A percentile compares a stretch with the other conserved stretches of the same genome.
Evolutionary conservation across 2,113 vertebrate genomes (phyloP).

Genomic region (Otolemur garnettii): DNA sequence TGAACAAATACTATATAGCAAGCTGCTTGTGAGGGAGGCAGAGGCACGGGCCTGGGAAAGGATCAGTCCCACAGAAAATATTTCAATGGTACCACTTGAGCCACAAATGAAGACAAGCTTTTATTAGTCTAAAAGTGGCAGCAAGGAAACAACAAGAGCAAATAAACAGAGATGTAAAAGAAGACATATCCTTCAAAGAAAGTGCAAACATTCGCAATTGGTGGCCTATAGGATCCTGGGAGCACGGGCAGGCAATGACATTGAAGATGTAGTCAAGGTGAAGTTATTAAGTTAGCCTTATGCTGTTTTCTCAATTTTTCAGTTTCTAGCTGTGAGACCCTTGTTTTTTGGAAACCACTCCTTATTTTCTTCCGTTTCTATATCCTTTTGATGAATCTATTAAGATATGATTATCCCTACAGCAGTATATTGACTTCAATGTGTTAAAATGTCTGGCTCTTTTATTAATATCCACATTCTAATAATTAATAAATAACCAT

Average conservation of each 20-base stretch:
- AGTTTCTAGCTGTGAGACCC: background rate
- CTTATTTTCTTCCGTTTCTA: background rate
- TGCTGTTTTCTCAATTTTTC: constrained; percentile 32
- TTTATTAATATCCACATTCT: background rate
- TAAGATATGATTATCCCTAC: background rate
- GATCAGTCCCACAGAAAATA: background rate
- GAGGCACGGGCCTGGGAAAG: background rate
- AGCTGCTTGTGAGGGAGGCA: background rate
- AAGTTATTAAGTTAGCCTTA: background rate
- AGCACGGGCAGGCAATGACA: background rate
- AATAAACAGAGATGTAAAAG: background rate
- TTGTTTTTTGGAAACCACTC: constrained; percentile 47
- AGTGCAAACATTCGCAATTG: constrained; percentile 24
- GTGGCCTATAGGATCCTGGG: background rate
- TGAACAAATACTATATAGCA: background rate
- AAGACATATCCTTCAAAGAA: background rate
- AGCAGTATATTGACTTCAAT: background rate
- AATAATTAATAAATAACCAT: background rate
- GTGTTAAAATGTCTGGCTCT: background rate
- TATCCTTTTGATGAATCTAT: background rate
- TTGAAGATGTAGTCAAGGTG: background rate
- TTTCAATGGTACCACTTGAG: background rate
- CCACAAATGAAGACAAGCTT: background rate
- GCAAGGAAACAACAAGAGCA: background rate
- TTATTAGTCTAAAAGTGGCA: background rate